These are phyloP conservation scores for Chloroceryle aenea DNA, from an alignment of 2,113 vertebrate species.

Conservation along the genomic window DNA sequence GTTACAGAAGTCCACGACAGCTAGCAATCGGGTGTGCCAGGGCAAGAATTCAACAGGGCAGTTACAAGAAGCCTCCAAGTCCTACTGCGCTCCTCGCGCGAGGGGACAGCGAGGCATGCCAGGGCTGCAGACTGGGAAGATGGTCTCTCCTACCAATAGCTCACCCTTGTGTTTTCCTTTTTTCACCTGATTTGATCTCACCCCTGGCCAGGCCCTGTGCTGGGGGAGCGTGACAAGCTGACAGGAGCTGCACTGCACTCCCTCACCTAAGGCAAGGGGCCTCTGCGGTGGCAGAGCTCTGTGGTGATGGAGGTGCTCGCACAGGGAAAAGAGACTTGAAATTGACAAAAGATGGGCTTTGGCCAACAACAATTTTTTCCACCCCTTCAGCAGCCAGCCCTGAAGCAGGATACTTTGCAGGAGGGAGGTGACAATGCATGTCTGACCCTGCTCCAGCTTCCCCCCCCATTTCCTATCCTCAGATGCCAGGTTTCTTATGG, in stretches of 20 bases:
- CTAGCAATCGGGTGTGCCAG: not conserved
- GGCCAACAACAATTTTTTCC: not conserved
- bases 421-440: not conserved
- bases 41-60: not conserved
- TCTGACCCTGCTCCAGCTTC: not conserved
- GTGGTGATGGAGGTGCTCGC: not conserved
- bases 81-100: not conserved
- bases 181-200: not conserved
- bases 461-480: not conserved
- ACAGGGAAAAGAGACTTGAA: not conserved
- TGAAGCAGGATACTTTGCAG: not conserved
- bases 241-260: not conserved
- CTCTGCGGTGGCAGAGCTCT: not conserved
- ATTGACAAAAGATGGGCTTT: not conserved
- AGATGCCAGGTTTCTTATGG: not conserved
- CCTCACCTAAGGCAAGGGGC: not conserved
- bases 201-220: not conserved
- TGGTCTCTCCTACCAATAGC: not conserved
- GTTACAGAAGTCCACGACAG: not conserved
- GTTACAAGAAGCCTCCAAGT: not conserved
- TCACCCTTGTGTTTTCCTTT: not conserved
- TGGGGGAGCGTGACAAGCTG: fast-evolving
- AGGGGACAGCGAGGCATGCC: not conserved
- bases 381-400: not conserved
- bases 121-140: not conserved